phyloP scores from a whole-genome alignment of 2,888 invertebrate genomes.

The Parasteatoda lunata region DNA sequence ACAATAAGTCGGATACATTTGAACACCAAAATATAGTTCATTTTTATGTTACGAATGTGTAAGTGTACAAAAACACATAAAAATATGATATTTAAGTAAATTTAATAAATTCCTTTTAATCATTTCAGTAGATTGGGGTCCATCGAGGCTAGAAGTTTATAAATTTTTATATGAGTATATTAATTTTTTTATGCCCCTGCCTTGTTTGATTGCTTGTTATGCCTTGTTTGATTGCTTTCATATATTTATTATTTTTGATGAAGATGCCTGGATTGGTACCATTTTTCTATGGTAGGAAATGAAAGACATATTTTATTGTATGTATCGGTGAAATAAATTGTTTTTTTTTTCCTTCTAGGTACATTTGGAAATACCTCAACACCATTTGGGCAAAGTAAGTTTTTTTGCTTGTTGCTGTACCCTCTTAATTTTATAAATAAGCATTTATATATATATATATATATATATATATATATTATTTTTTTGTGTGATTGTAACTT shows the following conservation, averaged over 20 bases:
- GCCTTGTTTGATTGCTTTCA: background rate
- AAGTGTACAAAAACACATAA: no score
- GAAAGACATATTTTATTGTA: no score
- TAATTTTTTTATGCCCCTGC: no score
- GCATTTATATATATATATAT: no score
- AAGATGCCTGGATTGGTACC: background rate
- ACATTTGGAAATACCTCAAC: conserved; percentile 73
- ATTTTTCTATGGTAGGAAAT: no score
- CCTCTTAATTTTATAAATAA: background rate
- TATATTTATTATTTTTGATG: background rate
- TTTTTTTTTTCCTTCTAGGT: conserved; percentile 44
- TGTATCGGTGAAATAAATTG: background rate
- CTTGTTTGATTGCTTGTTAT: no score
- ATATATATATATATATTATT: no score
- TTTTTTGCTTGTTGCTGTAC: background rate
- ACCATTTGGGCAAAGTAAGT: conserved; percentile 75
- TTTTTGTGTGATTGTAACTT: background rate
- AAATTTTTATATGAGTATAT: background rate
- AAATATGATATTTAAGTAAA: background rate
- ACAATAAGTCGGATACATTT: no score
- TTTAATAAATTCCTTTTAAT: background rate
- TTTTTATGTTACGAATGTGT: no score
- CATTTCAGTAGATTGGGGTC: background rate
- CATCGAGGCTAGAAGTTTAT: background rate
- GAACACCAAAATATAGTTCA: no score